A percentile compares a stretch with the other conserved stretches of the same genome.
phyloP scores from a whole-genome alignment of 2,888 invertebrate genomes.

The Heterodera filipjevi region DNA sequence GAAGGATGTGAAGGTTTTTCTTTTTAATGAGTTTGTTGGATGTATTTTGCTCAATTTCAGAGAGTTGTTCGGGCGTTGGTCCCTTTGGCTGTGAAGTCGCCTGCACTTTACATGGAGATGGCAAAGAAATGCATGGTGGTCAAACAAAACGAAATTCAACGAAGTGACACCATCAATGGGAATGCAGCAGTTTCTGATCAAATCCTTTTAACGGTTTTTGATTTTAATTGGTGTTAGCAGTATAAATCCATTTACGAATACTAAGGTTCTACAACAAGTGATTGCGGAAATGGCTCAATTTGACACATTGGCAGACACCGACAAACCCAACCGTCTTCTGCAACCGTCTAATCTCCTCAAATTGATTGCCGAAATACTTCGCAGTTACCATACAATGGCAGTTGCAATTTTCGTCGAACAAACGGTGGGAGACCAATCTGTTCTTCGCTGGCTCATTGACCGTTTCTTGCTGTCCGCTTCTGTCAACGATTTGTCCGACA shows the following conservation, averaged over 20 bases:
- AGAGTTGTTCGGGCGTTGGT: slow-evolving; percentile 27
- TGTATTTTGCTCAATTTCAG: neutral
- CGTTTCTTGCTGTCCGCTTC: slow-evolving; percentile 35
- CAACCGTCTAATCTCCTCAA: slow-evolving; percentile 22
- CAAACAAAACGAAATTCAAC: slow-evolving; percentile 30
- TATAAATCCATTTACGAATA: neutral
- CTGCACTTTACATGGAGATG: slow-evolving; percentile 14
- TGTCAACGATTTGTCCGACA: slow-evolving; percentile 35
- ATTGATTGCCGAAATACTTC: slow-evolving; percentile 38
- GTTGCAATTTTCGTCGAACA: slow-evolving; percentile 27
- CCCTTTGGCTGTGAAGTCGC: slow-evolving; percentile 28
- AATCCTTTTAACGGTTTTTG: neutral
- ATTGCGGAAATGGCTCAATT: slow-evolving; percentile 11
- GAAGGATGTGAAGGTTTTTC: slow-evolving; percentile 16
- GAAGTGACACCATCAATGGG: neutral
- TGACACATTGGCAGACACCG: slow-evolving; percentile 5
- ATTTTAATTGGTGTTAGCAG: too few relatives aligned
- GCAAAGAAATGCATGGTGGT: slow-evolving; percentile 27
- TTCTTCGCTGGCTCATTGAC: slow-evolving; percentile 35
- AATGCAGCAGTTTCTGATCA: neutral
- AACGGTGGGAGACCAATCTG: slow-evolving; percentile 20
- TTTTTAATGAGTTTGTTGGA: neutral
- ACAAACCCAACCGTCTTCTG: neutral
- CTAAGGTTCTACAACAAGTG: slow-evolving; percentile 10
- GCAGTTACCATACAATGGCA: slow-evolving; percentile 33